Evolutionary conservation across 64 coral and sea anemone species (phyloP), one percentile per base, ranked within the genome.

Genomic region (Montipora efflorescens): DNA sequence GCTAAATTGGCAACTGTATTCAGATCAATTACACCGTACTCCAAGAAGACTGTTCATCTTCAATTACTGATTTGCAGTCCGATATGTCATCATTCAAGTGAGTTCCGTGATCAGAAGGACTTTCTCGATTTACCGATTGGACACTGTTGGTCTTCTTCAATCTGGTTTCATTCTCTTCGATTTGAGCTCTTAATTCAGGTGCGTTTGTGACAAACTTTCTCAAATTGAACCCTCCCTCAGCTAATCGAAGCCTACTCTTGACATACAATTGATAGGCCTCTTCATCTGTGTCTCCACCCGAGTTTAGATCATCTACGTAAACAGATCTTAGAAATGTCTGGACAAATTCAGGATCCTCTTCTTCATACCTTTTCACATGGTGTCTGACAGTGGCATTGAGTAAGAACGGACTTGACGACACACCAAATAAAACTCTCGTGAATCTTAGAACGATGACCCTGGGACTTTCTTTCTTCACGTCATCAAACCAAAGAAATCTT

Each of bases 211-310:
- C 70, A 53, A 82, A 92, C 46, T 75, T 95, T 48, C 53, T 79
- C 87, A 95, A 76, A 72, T 94, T 84, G 59, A 94, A 94, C 6
- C 93, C 87, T n/a, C 93, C 93, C 8, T 84, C 87, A 20, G 50
- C 48, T 58, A 94, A 28, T 55, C 71, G 57, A 14, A 82, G 43
- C 52, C 84, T 94, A 5, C 74, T 15, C 72, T 94, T 94, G 18
- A 81, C 10, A n/a, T 61, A 69, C 70, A 59, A 28, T 57, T 57
- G 6, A 11, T 57, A 89, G 16, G 62, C 76, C 57, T 88, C 67
- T 45, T 80, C n/a, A 3, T 50, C 72, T 11, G 53, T 67, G 78
- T 83, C 79, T 55, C 19, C 66, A 8, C 66, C 90, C 11, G 78
- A 23, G 9, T 48, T 79, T 8, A 58, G 61, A 80, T 90, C 88